Percentiles rank a stretch among this genome's conserved stretches.
These are phyloP conservation scores for Nomada hirtipes DNA, from an alignment of 2,888 invertebrate genomes.

Conservation along the genomic window DNA sequence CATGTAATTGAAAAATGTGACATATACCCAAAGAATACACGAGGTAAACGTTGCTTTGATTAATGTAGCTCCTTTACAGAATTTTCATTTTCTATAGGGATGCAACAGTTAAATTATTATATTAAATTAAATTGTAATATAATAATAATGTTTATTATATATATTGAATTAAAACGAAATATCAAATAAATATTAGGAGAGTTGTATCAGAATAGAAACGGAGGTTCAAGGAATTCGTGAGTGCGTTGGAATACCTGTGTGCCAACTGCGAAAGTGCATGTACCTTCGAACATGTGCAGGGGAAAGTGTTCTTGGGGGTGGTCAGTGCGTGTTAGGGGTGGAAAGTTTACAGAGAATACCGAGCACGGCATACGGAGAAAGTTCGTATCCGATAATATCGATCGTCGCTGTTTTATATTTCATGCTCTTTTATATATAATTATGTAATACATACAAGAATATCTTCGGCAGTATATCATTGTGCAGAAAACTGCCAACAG, in stretches of 20 bases:
- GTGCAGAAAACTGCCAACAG: neutral
- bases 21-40: too few relatives aligned
- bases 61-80: too few relatives aligned
- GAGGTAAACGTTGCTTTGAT: too few relatives aligned
- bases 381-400: neutral
- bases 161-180: too few relatives aligned
- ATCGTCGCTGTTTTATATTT: neutral
- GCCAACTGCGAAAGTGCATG: neutral
- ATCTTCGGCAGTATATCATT: neutral
- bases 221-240: conserved; percentile 1
- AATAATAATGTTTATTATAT: too few relatives aligned
- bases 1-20: too few relatives aligned
- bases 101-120: too few relatives aligned
- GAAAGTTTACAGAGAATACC: neutral
- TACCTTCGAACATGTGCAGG: neutral
- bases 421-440: too few relatives aligned
- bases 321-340: conserved; percentile 5
- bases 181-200: neutral
- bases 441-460: too few relatives aligned
- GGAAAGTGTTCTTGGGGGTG: conserved; percentile 17
- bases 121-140: too few relatives aligned
- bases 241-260: conserved; percentile 2
- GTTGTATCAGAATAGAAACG: neutral
- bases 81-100: too few relatives aligned
- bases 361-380: neutral